Evolutionary conservation across 2,113 vertebrate genomes (phyloP).

Genomic region (Emydura subglobosa): DNA sequence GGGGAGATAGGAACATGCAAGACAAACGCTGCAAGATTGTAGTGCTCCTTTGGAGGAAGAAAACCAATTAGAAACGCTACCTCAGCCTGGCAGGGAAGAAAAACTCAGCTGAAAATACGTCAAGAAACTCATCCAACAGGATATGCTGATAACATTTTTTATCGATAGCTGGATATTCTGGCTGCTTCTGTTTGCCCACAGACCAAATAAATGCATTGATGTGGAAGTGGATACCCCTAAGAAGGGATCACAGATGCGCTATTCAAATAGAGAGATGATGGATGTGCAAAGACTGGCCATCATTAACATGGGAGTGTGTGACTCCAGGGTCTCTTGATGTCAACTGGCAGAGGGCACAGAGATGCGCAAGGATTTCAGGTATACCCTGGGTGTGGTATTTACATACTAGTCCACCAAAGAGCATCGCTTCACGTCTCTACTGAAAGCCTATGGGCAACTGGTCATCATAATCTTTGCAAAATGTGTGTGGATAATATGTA

Average conservation of each 20-base stretch:
- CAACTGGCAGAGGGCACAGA: background rate
- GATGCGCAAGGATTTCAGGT: background rate
- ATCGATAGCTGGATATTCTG: rapidly evolving
- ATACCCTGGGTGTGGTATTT: background rate
- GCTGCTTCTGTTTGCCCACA: background rate
- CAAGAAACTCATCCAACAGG: background rate
- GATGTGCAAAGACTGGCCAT: background rate
- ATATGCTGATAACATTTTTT: background rate
- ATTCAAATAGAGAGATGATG: background rate
- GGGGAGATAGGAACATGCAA: rapidly evolving
- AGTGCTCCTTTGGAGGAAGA: background rate
- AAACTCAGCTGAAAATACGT: background rate
- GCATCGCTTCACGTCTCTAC: background rate
- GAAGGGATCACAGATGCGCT: too few relatives aligned
- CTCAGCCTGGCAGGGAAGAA: background rate
- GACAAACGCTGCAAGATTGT: background rate
- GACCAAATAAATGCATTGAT: background rate
- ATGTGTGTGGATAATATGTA: background rate
- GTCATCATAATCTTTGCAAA: background rate
- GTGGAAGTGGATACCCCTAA: background rate
- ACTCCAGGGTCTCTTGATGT: background rate
- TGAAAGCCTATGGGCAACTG: background rate
- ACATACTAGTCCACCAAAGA: background rate
- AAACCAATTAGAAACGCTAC: background rate
- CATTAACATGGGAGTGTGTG: background rate